Evolutionary conservation across 2,113 vertebrate species (phyloP), one percentile per base, ranked within the genome.

Genomic region (Corythornis cristatus): DNA sequence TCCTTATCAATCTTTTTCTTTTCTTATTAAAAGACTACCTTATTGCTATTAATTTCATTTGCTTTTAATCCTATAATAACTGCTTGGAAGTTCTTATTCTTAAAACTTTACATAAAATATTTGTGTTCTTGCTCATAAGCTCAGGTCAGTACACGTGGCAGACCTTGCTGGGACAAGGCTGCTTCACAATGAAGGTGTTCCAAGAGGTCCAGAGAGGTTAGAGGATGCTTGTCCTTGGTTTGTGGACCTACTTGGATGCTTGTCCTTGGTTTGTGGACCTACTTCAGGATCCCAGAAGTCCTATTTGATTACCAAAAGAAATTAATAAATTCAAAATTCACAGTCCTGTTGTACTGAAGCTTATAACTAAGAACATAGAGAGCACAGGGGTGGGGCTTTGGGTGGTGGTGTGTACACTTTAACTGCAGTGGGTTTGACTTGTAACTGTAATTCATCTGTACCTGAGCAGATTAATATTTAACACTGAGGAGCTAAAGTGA

Each of bases 41-140:
- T 78, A 75, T 57, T 91, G 80, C 72, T 94, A 54, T 88, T 95
- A 79, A 96, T 94, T 89, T 84, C 2, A 43, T 68, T 88, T 86
- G 71, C 80, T 87, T 91, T 91, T 89, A 88, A 71, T 91, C 79
- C 67, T 89, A 2, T 92, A 91, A 77, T 83, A 94, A 61, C 82
- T 85, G 61, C 84, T 91, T 91, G 76, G 70, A 89, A 91, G 43
- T 77, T 85, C 60, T 67, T 73, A 35, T 79, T 89, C 54, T 78
- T 56, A 77, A 80, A 83, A 85, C 35, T 76, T 68, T 35, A 61
- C 3, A 1, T 80, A 22, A 73, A 86, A 78, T 31, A 18, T 91
- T 76, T 74, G 19, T 0, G 1, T 92, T 94, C 87, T 93, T 95
- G 60, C 61, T 86, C 9, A 25, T 74, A 91, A 92, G 56, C 71